phyloP scores from a whole-genome alignment of 2,797 vertebrate genomes.

The Eutrigla gurnardus region DNA sequence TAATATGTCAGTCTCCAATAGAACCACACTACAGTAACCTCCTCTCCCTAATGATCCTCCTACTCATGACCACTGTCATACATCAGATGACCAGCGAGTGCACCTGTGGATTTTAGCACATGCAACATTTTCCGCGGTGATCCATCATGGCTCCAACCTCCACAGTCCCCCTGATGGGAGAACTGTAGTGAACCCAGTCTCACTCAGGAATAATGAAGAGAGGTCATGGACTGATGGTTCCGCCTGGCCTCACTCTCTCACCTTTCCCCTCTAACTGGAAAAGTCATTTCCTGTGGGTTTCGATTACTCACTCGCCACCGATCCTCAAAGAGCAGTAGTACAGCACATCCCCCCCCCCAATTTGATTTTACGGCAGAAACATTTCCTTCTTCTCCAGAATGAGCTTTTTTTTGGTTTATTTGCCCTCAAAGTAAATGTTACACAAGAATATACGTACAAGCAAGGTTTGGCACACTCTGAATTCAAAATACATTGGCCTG shows the following conservation, averaged over 20 bases:
- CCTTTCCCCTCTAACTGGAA: conserved; percentile 49
- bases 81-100: conserved; percentile 9
- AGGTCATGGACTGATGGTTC: conserved; percentile 42
- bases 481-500: conserved; percentile 61
- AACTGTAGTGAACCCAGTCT: conserved; percentile 23
- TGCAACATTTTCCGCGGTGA: conserved; percentile 33
- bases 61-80: conserved; percentile 19
- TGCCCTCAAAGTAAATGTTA: conserved; percentile 61
- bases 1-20: not conserved
- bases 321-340: conserved; percentile 10
- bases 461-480: conserved; percentile 35
- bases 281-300: conserved; percentile 50
- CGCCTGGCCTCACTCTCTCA: conserved; percentile 40
- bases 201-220: conserved; percentile 50
- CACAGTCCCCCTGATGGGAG: conserved; percentile 3
- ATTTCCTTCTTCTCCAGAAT: conserved; percentile 27
- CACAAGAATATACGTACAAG: conserved; percentile 49
- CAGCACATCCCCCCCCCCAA: not conserved
- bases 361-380: conserved; percentile 32
- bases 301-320: conserved; percentile 15
- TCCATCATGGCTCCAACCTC: conserved; percentile 45
- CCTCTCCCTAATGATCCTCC: conserved; percentile 17
- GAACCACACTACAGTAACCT: conserved; percentile 1
- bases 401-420: conserved; percentile 44
- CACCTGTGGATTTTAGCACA: conserved; percentile 36